These are phyloP conservation scores for Falco berigora DNA, from an alignment of 2,797 vertebrate species.

Conservation along the genomic window DNA sequence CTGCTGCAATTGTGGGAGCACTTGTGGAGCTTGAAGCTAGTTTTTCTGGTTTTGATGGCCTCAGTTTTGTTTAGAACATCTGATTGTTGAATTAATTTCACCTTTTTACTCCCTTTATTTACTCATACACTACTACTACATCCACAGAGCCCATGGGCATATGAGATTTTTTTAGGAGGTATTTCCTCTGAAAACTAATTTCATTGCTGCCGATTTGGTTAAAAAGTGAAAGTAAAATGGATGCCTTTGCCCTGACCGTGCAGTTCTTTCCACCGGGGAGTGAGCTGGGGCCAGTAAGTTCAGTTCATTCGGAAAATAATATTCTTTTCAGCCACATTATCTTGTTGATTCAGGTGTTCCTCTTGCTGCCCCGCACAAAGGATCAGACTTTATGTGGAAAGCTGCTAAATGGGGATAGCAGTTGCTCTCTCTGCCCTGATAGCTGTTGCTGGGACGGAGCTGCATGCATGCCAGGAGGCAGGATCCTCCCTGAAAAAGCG, in stretches of 20 bases:
- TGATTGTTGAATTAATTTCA: neutral
- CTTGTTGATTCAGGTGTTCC: neutral
- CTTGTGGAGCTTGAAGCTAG: neutral
- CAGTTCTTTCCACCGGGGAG: neutral
- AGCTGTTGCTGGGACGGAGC: neutral
- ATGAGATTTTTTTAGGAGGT: neutral
- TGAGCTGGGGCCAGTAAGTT: neutral
- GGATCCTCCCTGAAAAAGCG: fast-evolving
- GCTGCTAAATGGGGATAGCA: neutral
- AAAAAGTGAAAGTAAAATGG: neutral
- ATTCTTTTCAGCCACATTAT: neutral
- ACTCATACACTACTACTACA: neutral
- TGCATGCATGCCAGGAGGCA: neutral
- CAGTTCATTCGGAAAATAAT: constrained; percentile 20
- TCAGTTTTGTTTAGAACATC: neutral
- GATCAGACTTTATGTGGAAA: neutral
- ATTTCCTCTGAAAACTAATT: neutral
- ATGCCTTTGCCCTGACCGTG: neutral
- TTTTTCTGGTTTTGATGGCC: neutral
- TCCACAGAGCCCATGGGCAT: neutral
- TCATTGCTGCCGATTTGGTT: neutral
- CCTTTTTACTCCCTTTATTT: neutral
- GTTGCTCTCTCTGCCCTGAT: neutral
- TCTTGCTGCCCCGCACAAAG: neutral
- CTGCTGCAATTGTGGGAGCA: neutral